Conservation (phyloP, 1,140 invertebrate genomes). For the Cyclina sinensis region DNA sequence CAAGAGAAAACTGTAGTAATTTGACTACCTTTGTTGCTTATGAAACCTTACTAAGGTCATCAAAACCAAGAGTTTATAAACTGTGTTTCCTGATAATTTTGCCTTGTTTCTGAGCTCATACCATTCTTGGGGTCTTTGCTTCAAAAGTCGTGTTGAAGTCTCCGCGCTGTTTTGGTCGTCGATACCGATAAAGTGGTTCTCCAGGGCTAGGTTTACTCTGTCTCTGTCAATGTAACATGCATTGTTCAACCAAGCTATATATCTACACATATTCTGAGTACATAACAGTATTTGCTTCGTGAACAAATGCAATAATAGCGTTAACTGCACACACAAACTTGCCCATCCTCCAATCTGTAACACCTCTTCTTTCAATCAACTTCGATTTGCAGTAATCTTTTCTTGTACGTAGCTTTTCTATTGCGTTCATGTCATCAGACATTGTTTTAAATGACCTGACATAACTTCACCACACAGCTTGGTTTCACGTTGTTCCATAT, state of each 20-base stretch:
- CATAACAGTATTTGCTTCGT: slow-evolving; percentile 30
- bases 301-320: slow-evolving; percentile 63
- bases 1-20: no score
- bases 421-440: no score
- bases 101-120: slow-evolving; percentile 49
- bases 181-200: neutral
- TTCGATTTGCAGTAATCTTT: no score
- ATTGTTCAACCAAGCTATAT: slow-evolving; percentile 12
- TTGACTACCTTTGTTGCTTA: no score
- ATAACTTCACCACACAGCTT: no score
- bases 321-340: slow-evolving; percentile 64
- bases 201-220: neutral
- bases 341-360: slow-evolving; percentile 50
- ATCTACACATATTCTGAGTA: slow-evolving; percentile 7
- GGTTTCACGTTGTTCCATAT: neutral
- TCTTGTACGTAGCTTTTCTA: no score
- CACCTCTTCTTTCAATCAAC: no score
- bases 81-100: slow-evolving; percentile 60
- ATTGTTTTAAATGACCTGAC: no score
- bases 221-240: neutral
- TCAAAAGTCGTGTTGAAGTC: slow-evolving; percentile 10
- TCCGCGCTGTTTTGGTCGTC: neutral
- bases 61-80: slow-evolving; percentile 38
- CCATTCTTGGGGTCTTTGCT: slow-evolving; percentile 64
- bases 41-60: no score